Evolutionary conservation across 2,797 vertebrate genomes (phyloP), one percentile per base, ranked within the genome.

Genomic region (Monodelphis domestica): DNA sequence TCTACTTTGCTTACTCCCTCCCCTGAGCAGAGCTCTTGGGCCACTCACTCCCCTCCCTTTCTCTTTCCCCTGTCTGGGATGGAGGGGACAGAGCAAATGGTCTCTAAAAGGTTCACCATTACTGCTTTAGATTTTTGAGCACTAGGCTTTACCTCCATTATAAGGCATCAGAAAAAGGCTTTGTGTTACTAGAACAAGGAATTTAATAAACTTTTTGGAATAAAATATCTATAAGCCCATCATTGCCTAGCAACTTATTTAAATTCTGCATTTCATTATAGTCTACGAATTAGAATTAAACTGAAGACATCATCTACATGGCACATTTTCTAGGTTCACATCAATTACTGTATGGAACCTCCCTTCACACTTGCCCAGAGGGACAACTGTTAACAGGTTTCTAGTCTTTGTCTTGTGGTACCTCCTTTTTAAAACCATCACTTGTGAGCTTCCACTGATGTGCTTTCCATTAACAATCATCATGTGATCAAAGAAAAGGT

Each of bases 401-500:
- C 38, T 45, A 26, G 38, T n/a, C 38, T 78, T 6, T 78, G 38
- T 21, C 70, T 78, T 78, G 63, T 38, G 63, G 17, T 2, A 15
- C 17, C 17, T 21, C n/a, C 7, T 78, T 78, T 78, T 38, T 45
- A 78, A 78, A 26, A 78, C 17, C 38, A 45, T 63, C 38, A 28
- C 55, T 56, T 7, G 9, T 70, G 17, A 38, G 63, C 4, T 0
- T 17, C n/a, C n/a, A 24, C 63, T 70, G 15, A 2, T 24, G 17
- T 70, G 63, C n/a, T 38, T 70, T 70, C 63, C 17, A 70, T 70
- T 38, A 38, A 89, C 14, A 30, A 11, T 63, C 53, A 91, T 54
- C 90, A 45, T 91, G 24, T 91, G 94, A 52, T 53, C 29, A 12
- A 88, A 84, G 54, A 26, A 91, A 54, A 95, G 38, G 12, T 55